Evolutionary conservation across 2,113 vertebrate species (phyloP).

Genomic region (Oreochromis aureus): DNA sequence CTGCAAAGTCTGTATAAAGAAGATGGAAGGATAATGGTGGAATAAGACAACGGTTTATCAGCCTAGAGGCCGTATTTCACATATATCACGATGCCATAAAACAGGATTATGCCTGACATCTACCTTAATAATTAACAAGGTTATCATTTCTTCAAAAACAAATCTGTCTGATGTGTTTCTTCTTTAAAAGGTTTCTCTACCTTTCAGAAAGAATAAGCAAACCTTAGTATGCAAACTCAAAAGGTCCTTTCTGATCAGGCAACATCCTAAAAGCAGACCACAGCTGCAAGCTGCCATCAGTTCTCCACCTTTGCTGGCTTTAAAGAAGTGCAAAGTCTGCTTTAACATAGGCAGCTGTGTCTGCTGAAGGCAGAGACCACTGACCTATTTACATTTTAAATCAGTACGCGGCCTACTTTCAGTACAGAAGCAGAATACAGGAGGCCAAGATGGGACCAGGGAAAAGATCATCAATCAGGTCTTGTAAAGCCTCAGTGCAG

Average conservation of each 20-base stretch:
- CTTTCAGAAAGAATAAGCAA: neutral
- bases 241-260: neutral
- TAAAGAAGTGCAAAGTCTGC: neutral
- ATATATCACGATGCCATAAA: neutral
- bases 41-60: neutral
- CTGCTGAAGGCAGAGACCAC: neutral
- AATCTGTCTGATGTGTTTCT: neutral
- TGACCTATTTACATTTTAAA: constrained; percentile 39
- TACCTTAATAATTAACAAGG: neutral
- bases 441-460: neutral
- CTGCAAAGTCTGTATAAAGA: neutral
- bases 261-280: neutral
- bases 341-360: neutral
- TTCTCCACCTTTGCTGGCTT: neutral
- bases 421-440: neutral
- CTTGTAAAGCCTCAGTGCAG: fast-evolving
- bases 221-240: neutral
- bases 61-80: fast-evolving
- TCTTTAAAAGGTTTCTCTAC: neutral
- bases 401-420: neutral
- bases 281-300: neutral
- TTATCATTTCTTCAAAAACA: fast-evolving
- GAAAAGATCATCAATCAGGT: neutral
- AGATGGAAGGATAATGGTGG: neutral
- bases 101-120: neutral